Evolutionary conservation across 2,888 invertebrate species (phyloP).

Genomic region (Eurois occulta): DNA sequence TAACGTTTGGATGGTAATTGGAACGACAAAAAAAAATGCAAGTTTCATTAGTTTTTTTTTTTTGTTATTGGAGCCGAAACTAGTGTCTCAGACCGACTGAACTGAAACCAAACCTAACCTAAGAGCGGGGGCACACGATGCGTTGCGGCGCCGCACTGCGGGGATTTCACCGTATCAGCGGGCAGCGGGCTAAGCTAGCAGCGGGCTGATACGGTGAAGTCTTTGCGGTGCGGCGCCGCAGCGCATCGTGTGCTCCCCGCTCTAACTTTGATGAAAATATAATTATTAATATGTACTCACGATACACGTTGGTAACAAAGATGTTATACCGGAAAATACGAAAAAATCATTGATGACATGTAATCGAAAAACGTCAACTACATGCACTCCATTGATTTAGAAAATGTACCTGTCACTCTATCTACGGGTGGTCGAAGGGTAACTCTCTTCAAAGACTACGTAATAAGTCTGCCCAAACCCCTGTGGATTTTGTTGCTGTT

Average conservation of each 20-base stretch:
- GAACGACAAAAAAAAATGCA: slow-evolving; percentile 23
- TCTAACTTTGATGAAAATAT: too few species aligned
- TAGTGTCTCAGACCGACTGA: neutral
- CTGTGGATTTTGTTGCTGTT: neutral
- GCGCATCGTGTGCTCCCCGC: too few species aligned
- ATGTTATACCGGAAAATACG: too few species aligned
- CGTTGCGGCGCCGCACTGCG: too few species aligned
- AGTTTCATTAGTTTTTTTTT: slow-evolving; percentile 16
- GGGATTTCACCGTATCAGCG: too few species aligned
- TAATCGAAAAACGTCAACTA: slow-evolving; percentile 31
- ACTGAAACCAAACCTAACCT: neutral
- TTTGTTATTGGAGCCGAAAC: neutral
- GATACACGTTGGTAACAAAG: too few species aligned
- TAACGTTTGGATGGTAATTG: slow-evolving; percentile 57
- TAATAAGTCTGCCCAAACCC: neutral
- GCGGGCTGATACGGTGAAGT: too few species aligned
- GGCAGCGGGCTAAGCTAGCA: too few species aligned
- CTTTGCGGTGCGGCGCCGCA: too few species aligned
- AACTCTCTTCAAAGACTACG: neutral
- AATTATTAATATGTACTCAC: too few species aligned
- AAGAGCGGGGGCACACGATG: too few species aligned
- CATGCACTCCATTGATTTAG: slow-evolving; percentile 7
- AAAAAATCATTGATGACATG: too few species aligned
- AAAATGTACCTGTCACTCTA: slow-evolving; percentile 26
- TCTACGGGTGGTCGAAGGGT: slow-evolving; percentile 31